Base-by-base conservation (phyloP, 2,113 vertebrate species). In the Hoplias malabaricus region DNA sequence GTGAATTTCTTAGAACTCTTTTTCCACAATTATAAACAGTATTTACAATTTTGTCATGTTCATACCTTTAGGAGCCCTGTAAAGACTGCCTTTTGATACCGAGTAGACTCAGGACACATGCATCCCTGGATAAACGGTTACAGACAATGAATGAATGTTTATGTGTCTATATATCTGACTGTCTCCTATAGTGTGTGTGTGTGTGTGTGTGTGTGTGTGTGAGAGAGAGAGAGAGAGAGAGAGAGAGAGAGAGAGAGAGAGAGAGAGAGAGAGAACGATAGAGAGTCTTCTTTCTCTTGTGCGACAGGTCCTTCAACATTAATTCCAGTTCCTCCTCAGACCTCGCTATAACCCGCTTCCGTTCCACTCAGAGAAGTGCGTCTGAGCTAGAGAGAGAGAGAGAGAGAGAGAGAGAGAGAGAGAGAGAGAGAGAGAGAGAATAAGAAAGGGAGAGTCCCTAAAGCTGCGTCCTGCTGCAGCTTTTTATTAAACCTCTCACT, bases 401-500 rank as follows among this genome's bases (percentile, higher is more conserved):
- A 40, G 57, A 23, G 59, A 53, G 53, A 33, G 68, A 31, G 67
- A 10, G 43, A 36, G 68, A 25, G 50, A 56, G 69, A 27, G 31
- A 38, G 69, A 29, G 21, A 19, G 69, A 19, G 13, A 57, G 34
- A n/a, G 69, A 19, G 53, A 38, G 69, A 38, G 31, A 27, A 38
- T 33, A 13, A 33, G 34, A 21, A 13, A 33, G 34, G 5, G 50
- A 29, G 33, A 19, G 69, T 38, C 69, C 33, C 50, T 19, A 33
- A 56, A 53, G 72, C 81, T 61, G 27, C 66, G 66, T 80, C 74
- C 74, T 57, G 36, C 74, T 57, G 56, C 46, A 73, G 78, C 73
- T 46, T 63, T 61, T 36, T 80, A 79, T 81, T 81, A 69, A 73
- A 81, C 73, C 80, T 79, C 50, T 61, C 21, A n/a, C 36, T 36